Percentiles rank a stretch among this genome's conserved stretches.
Conservation (phyloP, 2,797 vertebrate genomes). For the Cryptoblepharus egeriae region DNA sequence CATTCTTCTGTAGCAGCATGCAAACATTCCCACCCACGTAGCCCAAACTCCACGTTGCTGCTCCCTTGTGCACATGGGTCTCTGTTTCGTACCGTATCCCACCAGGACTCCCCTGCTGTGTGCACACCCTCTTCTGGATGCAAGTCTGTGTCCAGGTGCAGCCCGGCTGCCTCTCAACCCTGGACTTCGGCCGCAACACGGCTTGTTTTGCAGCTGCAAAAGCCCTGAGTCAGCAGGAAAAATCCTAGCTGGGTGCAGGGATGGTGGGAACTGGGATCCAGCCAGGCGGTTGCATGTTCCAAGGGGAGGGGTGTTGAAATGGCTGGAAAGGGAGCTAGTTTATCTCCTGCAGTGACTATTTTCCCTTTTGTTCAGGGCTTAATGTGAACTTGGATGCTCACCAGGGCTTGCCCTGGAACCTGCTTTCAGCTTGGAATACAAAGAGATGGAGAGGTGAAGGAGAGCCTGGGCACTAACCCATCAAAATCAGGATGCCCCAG, state of each 20-base stretch:
- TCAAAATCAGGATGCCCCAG: not conserved
- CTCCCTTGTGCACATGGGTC: not conserved
- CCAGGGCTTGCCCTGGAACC: slow-evolving; percentile 3
- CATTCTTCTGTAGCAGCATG: not conserved
- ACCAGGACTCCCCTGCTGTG: not conserved
- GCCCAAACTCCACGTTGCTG: not conserved
- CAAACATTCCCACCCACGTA: not conserved
- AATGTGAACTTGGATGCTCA: slow-evolving; percentile 20
- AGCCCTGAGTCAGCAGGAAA: slow-evolving; percentile 66
- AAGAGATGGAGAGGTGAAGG: not conserved
- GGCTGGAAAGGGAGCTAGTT: slow-evolving; percentile 32
- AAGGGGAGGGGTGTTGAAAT: slow-evolving; percentile 17
- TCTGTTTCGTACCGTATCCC: not conserved
- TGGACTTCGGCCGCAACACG: slow-evolving; percentile 67
- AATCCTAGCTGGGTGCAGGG: slow-evolving; percentile 34
- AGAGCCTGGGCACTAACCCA: not conserved
- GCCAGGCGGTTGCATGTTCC: slow-evolving; percentile 43
- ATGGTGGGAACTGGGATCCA: slow-evolving; percentile 41
- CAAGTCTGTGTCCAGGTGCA: slow-evolving; percentile 18
- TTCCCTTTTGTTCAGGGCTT: slow-evolving; percentile 26
- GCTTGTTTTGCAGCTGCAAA: slow-evolving; percentile 60
- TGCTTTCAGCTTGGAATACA: not conserved
- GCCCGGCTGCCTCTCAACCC: slow-evolving; percentile 43
- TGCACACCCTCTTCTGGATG: not conserved
- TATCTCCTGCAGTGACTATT: slow-evolving; percentile 31